Evolutionary conservation across 2,797 vertebrate species (phyloP), one percentile per base, ranked within the genome.

Genomic region (Sandelia bainsii): DNA sequence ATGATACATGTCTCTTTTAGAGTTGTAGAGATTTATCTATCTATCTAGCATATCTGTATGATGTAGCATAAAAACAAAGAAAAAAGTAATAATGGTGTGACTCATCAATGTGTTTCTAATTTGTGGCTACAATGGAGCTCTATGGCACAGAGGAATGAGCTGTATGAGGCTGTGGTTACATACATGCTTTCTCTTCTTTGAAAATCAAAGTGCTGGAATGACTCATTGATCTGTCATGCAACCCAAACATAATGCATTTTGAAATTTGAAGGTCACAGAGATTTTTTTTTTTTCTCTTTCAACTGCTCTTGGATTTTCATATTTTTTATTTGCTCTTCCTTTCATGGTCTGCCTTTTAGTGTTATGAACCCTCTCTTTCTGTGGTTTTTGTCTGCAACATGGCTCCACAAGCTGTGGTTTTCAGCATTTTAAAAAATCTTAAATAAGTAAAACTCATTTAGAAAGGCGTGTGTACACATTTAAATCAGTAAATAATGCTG

Each of bases 251-350:
- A 63, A 81, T 67, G 53, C 7, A 5, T 75, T 82, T 60, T 39
- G 46, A 77, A 67, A 79, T 69, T 8, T 79, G 53, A 80, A 79
- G 75, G 85, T 87, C 72, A 75, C 34, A 53, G 6, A 40, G 51
- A 37, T n/a, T n/a, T 61, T 67, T 61, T 62, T 67, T 34, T 61
- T 66, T 29, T 29, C 14, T 56, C 58, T 65, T 66, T 54, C 34
- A 63, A 39, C 56, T 71, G 34, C 17, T 52, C 63, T 53, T 50
- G 52, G 56, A 67, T 64, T 74, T 72, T 53, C 51, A 59, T 40
- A 57, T 17, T 77, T 79, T 66, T 58, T 45, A 67, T 72, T 59
- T 72, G 23, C 4, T 53, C 7, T 8, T 17, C 25, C 49, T 32
- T 72, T 75, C 11, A 34, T 40, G 48, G 11, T 48, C 49, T 45